phyloP scores from a whole-genome alignment of 1,140 invertebrate genomes.

The Formica exsecta region DNA sequence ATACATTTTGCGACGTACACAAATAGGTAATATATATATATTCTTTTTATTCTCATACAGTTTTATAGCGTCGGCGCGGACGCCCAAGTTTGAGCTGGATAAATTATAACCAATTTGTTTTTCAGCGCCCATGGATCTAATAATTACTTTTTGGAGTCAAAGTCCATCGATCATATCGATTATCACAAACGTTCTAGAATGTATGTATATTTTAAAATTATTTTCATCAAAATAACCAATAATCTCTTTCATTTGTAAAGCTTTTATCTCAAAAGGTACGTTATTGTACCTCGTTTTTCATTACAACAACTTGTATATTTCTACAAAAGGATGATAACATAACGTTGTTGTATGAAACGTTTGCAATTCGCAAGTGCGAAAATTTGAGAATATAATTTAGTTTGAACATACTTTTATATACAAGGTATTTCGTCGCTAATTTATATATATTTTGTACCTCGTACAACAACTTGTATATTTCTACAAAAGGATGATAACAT shows the following conservation, averaged over 20 bases:
- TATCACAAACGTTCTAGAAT: background rate
- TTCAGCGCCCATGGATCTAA: background rate
- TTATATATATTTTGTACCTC: too few relatives aligned
- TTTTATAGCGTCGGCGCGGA: conserved; percentile 22
- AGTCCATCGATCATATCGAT: background rate
- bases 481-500: too few relatives aligned
- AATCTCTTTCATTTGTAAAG: background rate
- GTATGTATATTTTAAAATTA: background rate
- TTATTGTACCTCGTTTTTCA: background rate
- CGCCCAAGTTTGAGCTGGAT: too few relatives aligned
- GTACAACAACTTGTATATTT: background rate
- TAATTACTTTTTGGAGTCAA: background rate
- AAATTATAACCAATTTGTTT: too few relatives aligned
- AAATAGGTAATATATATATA: too few relatives aligned
- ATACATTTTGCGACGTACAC: background rate
- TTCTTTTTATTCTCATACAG: background rate
- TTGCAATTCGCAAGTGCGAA: background rate
- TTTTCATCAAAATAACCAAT: background rate
- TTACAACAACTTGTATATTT: background rate
- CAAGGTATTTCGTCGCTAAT: too few relatives aligned
- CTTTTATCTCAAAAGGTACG: background rate
- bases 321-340: too few relatives aligned
- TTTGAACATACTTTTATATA: too few relatives aligned
- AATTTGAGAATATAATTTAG: background rate
- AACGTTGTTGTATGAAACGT: too few relatives aligned